Evolutionary conservation across 37 sponge, comb jelly and placozoan species (phyloP).

Genomic region (Beroe forskalii): DNA sequence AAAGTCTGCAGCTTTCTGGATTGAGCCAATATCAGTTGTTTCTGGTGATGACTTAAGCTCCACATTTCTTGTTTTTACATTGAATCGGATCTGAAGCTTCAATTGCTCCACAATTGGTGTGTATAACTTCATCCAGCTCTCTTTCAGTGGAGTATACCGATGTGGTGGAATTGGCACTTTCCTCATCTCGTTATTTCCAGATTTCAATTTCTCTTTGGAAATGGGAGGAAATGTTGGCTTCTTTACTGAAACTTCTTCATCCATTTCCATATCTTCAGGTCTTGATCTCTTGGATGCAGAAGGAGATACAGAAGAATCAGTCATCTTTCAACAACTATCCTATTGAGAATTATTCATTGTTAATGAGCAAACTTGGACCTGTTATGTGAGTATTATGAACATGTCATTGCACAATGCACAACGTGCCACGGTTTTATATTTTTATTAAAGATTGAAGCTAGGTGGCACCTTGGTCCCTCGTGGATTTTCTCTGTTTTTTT

Average conservation of each 20-base stretch:
- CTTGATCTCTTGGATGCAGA: conserved; percentile 9
- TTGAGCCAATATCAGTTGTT: conserved; percentile 86
- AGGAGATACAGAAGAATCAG: background rate
- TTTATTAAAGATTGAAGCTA: no score
- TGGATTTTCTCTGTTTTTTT: no score
- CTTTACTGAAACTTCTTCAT: conserved; percentile 29
- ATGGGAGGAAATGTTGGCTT: conserved; percentile 61
- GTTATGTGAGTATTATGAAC: no score
- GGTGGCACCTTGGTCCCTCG: no score
- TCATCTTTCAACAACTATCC: no score
- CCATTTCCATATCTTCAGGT: conserved; percentile 56
- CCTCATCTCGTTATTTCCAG: conserved; percentile 15
- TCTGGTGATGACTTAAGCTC: conserved; percentile 90
- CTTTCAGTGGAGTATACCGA: conserved; percentile 90
- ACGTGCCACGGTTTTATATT: no score
- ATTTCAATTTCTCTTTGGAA: conserved; percentile 20
- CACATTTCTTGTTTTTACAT: conserved; percentile 85
- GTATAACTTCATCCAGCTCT: conserved; percentile 99
- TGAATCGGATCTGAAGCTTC: conserved; percentile 93
- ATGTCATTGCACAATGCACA: no score
- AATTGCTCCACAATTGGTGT: conserved; percentile 96
- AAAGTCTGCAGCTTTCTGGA: conserved; percentile 97
- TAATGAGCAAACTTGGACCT: no score
- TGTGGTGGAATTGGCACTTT: conserved; percentile 55
- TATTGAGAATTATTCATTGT: no score